These are phyloP conservation scores for Palythoa grandiflora DNA, from an alignment of 92 coral and sea anemone genomes.

Conservation along the genomic window DNA sequence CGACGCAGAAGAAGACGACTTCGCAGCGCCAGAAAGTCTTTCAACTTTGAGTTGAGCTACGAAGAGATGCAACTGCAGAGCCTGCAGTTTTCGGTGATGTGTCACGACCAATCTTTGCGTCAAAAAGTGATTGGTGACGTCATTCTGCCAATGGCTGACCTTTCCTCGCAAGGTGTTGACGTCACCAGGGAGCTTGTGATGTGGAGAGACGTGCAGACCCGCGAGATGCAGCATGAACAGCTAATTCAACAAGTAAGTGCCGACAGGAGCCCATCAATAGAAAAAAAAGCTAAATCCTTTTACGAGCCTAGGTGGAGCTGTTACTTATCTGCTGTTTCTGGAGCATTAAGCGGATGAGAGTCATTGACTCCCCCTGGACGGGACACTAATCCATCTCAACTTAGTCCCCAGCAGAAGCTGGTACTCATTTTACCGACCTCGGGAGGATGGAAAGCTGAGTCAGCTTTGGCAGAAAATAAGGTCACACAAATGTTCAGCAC, in stretches of 20 bases:
- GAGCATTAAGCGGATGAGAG: too few relatives aligned
- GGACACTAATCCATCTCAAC: too few relatives aligned
- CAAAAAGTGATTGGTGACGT: conserved; percentile 91
- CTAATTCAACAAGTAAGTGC: not conserved
- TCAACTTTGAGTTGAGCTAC: conserved; percentile 84
- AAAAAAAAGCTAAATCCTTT: too few relatives aligned
- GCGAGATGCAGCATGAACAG: conserved; percentile 61
- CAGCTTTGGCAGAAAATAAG: too few relatives aligned
- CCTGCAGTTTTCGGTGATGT: conserved; percentile 89
- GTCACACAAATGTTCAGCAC: too few relatives aligned
- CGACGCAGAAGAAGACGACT: conserved; percentile 35
- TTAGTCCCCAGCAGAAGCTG: too few relatives aligned
- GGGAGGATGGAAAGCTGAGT: too few relatives aligned
- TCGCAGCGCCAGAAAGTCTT: conserved; percentile 73
- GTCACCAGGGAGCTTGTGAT: conserved; percentile 78
- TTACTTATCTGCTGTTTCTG: too few relatives aligned
- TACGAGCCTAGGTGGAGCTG: too few relatives aligned
- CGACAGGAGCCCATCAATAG: not conserved
- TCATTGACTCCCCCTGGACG: too few relatives aligned
- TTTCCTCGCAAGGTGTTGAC: conserved; percentile 77
- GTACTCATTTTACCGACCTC: too few relatives aligned
- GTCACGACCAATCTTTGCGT: conserved; percentile 74
- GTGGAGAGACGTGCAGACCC: conserved; percentile 90
- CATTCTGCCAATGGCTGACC: conserved; percentile 81
- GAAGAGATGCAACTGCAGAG: conserved; percentile 76